phyloP scores from a whole-genome alignment of 37 sponge, comb jelly and placozoan species.

The Tethya wilhelma region DNA sequence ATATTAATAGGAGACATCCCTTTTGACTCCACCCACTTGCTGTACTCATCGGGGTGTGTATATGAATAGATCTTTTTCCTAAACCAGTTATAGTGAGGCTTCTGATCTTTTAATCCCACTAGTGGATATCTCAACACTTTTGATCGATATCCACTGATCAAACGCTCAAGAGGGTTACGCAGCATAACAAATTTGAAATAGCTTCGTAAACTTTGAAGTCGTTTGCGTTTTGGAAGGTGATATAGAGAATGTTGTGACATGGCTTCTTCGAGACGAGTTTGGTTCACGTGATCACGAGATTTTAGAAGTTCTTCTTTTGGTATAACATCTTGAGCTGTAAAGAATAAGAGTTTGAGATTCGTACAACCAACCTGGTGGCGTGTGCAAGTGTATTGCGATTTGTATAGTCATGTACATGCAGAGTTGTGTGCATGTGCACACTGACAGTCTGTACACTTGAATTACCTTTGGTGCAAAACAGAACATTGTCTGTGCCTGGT shows the following conservation, averaged over 20 bases:
- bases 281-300: no score
- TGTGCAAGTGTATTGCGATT: no score
- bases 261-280: no score
- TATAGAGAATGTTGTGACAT: no score
- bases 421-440: no score
- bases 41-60: constrained; percentile 21
- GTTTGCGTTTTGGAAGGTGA: no score
- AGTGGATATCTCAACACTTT: constrained; percentile 18
- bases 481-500: neutral
- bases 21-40: neutral
- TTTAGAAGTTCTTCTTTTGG: neutral
- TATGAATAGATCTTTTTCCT: constrained; percentile 4
- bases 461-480: constrained; percentile 11
- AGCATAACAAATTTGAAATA: constrained; percentile 50
- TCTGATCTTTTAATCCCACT: neutral
- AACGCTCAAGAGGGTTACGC: constrained; percentile 35
- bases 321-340: constrained; percentile 1
- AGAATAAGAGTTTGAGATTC: constrained; percentile 20
- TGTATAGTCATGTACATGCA: no score
- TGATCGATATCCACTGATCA: constrained; percentile 31
- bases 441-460: no score
- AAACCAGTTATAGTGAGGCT: constrained; percentile 39
- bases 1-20: neutral
- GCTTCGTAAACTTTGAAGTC: neutral
- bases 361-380: constrained; percentile 49